Evolutionary conservation across 1,140 invertebrate species (phyloP).

Genomic region (Aphidius gifuensis): DNA sequence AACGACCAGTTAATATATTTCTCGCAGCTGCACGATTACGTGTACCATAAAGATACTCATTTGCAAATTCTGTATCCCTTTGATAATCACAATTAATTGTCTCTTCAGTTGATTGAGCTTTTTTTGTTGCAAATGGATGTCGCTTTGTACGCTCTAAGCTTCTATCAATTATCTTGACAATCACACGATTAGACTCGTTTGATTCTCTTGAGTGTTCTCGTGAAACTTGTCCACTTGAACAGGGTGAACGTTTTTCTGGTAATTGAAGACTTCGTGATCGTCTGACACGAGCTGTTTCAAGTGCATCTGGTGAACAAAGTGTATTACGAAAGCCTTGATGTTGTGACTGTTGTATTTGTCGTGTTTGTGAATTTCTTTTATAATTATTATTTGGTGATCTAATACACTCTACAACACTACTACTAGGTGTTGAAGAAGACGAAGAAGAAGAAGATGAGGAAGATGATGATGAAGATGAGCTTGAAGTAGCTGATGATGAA

Average conservation of each 20-base stretch:
- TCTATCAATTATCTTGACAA: slow-evolving; percentile 48
- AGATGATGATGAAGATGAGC: slow-evolving; percentile 49
- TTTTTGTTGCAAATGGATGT: slow-evolving; percentile 44
- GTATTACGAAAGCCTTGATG: slow-evolving; percentile 44
- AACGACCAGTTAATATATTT: slow-evolving; percentile 52
- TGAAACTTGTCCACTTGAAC: slow-evolving; percentile 30
- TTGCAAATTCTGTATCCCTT: slow-evolving; percentile 57
- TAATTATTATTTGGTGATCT: slow-evolving; percentile 48
- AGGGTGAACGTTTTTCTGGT: slow-evolving; percentile 55
- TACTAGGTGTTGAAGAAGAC: slow-evolving; percentile 52
- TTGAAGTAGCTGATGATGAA: slow-evolving; percentile 54
- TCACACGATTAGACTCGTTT: slow-evolving; percentile 43
- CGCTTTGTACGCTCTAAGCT: slow-evolving; percentile 35
- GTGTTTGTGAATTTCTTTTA: slow-evolving; percentile 35
- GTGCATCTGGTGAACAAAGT: slow-evolving; percentile 47
- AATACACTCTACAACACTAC: slow-evolving; percentile 46
- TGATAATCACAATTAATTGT: slow-evolving; percentile 52
- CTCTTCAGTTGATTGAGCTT: slow-evolving; percentile 51
- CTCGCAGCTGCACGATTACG: slow-evolving; percentile 54
- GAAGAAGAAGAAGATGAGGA: slow-evolving; percentile 33
- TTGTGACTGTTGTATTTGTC: slow-evolving; percentile 22
- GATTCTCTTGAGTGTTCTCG: slow-evolving; percentile 42
- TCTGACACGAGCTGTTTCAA: slow-evolving; percentile 50
- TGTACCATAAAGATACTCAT: slow-evolving; percentile 59
- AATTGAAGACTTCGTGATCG: slow-evolving; percentile 59